These are phyloP conservation scores for Brachionus plicatilis DNA, from an alignment of 1,140 invertebrate genomes.

Conservation along the genomic window DNA sequence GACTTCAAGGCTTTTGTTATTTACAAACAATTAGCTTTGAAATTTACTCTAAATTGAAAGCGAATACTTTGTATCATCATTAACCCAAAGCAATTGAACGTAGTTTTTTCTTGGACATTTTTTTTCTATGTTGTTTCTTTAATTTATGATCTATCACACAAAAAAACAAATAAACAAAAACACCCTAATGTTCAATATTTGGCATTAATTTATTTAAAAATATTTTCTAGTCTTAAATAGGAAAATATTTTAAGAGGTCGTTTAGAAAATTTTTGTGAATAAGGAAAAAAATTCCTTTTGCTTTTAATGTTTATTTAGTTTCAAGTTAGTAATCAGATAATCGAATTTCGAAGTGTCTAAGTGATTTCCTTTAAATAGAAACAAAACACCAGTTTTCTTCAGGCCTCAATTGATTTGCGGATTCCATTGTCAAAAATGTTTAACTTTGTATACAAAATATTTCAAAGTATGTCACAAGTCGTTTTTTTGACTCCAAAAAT, in stretches of 20 bases:
- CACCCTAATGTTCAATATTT: neutral
- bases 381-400: neutral
- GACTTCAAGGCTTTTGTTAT: neutral
- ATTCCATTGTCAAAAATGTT: neutral
- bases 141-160: conserved; percentile 1
- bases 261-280: neutral
- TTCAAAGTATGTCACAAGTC: neutral
- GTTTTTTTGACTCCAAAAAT: neutral
- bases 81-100: neutral
- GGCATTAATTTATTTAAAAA: neutral
- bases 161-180: neutral
- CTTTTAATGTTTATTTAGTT: neutral
- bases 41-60: neutral
- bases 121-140: neutral
- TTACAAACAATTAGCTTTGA: neutral
- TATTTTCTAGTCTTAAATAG: neutral
- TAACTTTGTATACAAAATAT: neutral
- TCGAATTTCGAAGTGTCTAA: neutral
- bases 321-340: neutral
- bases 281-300: neutral
- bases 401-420: neutral
- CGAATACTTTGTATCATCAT: neutral
- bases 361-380: neutral
- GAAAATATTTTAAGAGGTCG: neutral
- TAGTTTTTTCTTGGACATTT: neutral